A percentile compares a stretch with the other conserved stretches of the same genome.
Conservation (phyloP, 2,888 invertebrate genomes). For the Trichacis sp. region DNA sequence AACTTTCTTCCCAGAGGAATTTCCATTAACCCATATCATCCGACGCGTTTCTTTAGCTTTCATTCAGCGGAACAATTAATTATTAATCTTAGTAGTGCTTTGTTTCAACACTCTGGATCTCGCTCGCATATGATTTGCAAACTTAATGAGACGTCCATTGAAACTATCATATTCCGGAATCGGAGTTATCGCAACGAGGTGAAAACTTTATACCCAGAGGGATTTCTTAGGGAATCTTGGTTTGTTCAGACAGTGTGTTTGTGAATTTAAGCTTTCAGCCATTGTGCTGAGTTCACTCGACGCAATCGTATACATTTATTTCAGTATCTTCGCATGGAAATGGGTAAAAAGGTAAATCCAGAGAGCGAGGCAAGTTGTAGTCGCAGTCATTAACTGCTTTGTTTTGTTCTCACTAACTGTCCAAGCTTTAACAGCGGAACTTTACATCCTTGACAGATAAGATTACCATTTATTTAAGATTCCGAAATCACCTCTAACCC, state of each 20-base stretch:
- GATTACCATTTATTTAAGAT: conserved; percentile 47
- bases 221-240: conserved; percentile 41
- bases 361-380: conserved; percentile 8
- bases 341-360: conserved; percentile 27
- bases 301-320: conserved; percentile 23
- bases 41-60: no score
- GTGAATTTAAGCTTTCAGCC: conserved; percentile 52
- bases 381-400: conserved; percentile 51
- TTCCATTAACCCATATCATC: no score
- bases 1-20: no score
- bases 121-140: conserved; percentile 4
- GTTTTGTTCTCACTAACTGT: conserved; percentile 48
- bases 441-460: conserved; percentile 43
- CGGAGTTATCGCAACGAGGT: conserved; percentile 34
- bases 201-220: conserved; percentile 44
- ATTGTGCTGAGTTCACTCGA: conserved; percentile 36
- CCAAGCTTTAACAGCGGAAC: conserved; percentile 44
- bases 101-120: background rate
- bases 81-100: background rate
- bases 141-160: background rate
- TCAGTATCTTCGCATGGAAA: conserved; percentile 31
- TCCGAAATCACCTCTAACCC: background rate
- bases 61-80: no score
- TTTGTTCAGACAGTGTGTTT: conserved; percentile 25
- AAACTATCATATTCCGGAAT: conserved; percentile 35